Base-by-base conservation (phyloP, 2,113 vertebrate genomes). In the Trochalopteron elliotii region DNA sequence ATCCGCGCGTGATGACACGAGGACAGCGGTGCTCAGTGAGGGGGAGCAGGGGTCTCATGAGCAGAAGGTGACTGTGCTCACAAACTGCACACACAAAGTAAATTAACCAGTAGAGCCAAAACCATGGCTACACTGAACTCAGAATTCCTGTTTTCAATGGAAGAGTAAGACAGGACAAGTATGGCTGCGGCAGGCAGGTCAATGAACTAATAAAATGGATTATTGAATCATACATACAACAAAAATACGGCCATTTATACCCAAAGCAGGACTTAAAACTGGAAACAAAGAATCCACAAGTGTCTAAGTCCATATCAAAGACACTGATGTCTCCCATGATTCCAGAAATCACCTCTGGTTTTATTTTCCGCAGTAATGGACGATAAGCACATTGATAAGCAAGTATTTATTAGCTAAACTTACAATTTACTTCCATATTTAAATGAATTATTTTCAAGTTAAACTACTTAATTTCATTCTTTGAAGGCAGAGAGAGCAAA, bases 181-280 rank as follows among this genome's bases (percentile, higher is more conserved):
- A 56, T 0, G 55, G 37, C 22, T 33, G 19, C 6, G 30, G 16
- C 40, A 50, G 56, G 39, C 5, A 47, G 21, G 52, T 25, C 47
- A 52, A 5, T 1, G 17, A 24, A 44, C 6, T 53, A 4, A 80
- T 6, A 25, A 1, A 67, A 56, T 6, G 40, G 45, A 83, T 23
- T 74, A 19, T 2, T 19, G 42, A 39, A 61, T 20, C 13, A 19
- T 9, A 33, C 0, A 6, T 15, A 10, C 12, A 24, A 44, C 5
- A 45, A 31, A 56, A 84, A 47, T 49, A n/a, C 2, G 9, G 12
- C 11, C 88, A 33, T 77, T 95, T 35, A 67, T 40, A 57, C 4
- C 10, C 8, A 64, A 78, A 93, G 28, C 3, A 33, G 10, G 10
- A 37, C 10, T 64, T 14, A 60, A 31, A 93, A 37, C 16, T 37